These are phyloP conservation scores for Drosophila seguyi DNA, from an alignment of 1,140 invertebrate species.

Conservation along the genomic window DNA sequence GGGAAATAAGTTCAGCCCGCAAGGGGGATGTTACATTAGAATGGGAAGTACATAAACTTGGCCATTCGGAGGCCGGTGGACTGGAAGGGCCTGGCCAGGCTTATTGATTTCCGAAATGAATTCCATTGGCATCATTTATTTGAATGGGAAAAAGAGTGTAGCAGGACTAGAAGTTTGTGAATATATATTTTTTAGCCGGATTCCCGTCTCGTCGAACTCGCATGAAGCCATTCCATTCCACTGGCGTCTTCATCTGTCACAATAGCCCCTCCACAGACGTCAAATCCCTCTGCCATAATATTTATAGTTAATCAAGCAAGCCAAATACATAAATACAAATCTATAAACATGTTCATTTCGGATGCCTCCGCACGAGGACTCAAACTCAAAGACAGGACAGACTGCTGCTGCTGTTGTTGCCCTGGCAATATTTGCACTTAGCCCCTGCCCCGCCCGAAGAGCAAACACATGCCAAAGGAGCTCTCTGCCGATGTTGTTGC, in stretches of 20 bases:
- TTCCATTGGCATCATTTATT: constrained; percentile 3
- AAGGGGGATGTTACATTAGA: constrained; percentile 28
- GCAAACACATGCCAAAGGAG: constrained; percentile 63
- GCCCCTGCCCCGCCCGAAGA: constrained; percentile 10
- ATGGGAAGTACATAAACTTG: constrained; percentile 32
- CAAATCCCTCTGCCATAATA: constrained; percentile 71
- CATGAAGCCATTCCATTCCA: constrained; percentile 33
- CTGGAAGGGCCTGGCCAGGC: neutral
- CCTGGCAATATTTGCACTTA: constrained; percentile 58
- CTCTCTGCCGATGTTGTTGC: constrained; percentile 25
- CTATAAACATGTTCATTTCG: constrained; percentile 73
- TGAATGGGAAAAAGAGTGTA: neutral
- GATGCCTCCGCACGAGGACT: constrained; percentile 8
- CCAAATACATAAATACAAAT: constrained; percentile 78
- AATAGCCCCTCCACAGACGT: constrained; percentile 19
- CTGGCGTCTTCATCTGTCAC: constrained; percentile 16
- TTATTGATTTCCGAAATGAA: constrained; percentile 15
- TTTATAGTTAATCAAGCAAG: constrained; percentile 81
- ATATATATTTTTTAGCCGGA: constrained; percentile 9
- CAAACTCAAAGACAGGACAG: constrained; percentile 2
- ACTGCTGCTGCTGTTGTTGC: constrained; percentile 25
- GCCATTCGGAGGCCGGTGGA: constrained; percentile 11
- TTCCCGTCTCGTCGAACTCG: neutral
- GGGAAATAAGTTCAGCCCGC: neutral
- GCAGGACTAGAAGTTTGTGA: constrained; percentile 3